Evolutionary conservation across 64 coral and sea anemone genomes (phyloP), one percentile per base, ranked within the genome.

Genomic region (Dendronephthya gigantea): DNA sequence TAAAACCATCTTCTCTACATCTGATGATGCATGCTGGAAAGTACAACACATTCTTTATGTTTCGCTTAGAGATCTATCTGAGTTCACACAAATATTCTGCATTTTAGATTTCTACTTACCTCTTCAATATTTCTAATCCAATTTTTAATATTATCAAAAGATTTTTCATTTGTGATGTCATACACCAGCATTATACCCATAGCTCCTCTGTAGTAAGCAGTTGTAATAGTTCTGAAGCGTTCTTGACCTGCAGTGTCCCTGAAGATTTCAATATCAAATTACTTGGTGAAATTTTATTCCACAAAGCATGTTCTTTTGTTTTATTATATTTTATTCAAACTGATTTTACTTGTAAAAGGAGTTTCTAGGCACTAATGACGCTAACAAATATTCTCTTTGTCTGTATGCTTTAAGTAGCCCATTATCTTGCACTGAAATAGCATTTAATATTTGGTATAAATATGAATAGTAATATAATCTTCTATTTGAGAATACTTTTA

Each of bases 121-220:
- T 96, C 94, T 52, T 96, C 94, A 89, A 96, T 96, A 91, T 96
- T 96, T 90, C 94, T 96, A 70, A 96, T 93, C 94, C 94, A 96
- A 83, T 96, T 96, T 59, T 93, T 93, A 56, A 96, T 96, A 87
- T 96, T 96, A 79, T 96, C 94, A 91, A 96, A 96, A 39, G 94
- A 93, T 81, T 96, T 96, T 6, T 96, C 94, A 55, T 96, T 93
- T 55, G 94, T 96, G 66, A 96, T 96, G 84, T 96, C 91, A 88
- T 96, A 96, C 29, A 96, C 94, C 49, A 96, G 89, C 94, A 96
- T 96, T 36, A 96, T 96, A 55, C 94, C 94, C 94, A 97, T 97
- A 34, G 94, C 94, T 39, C 94, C 94, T 49, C 94, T 84, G 86
- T 97, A 97, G 89, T 97, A 97, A 55, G 94, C 94, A 22, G 94